Percentiles rank a stretch among this genome's conserved stretches.
Evolutionary conservation across 2,888 invertebrate genomes (phyloP).

Genomic region (Salticus scenicus): DNA sequence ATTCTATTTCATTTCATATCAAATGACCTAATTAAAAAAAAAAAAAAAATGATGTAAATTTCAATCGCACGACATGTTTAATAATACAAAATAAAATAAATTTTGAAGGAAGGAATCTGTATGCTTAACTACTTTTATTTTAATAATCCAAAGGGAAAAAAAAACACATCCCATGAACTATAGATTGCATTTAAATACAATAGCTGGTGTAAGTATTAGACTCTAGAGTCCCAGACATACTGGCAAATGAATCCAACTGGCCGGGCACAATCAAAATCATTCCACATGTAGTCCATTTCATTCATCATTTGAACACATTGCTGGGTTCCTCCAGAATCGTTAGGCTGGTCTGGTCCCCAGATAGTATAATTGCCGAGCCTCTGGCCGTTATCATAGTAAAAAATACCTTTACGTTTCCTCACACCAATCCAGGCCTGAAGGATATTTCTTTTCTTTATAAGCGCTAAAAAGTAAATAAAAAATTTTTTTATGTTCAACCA

Average conservation of each 20-base stretch:
- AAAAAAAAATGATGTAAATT: no score
- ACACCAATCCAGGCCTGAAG: slow-evolving; percentile 57
- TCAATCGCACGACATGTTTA: no score
- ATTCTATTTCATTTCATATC: no score
- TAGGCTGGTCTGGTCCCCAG: slow-evolving; percentile 71
- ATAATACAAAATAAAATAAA: no score
- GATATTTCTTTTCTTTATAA: slow-evolving; percentile 65
- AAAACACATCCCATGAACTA: no score
- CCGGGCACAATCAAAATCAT: slow-evolving; percentile 69
- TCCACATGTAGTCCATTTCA: slow-evolving; percentile 69
- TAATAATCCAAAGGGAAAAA: no score
- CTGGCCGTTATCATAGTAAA: slow-evolving; percentile 44
- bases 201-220: no score
- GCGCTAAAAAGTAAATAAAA: not conserved
- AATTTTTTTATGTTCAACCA: no score
- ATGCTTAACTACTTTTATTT: no score
- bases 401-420: slow-evolving; percentile 41
- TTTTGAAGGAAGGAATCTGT: no score
- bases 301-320: slow-evolving; percentile 70
- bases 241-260: slow-evolving; percentile 68
- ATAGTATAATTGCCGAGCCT: slow-evolving; percentile 39
- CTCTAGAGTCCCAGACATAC: slow-evolving; percentile 49
- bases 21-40: no score
- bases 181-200: no score
- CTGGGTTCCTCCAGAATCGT: slow-evolving; percentile 70